Conservation (phyloP, 2,797 vertebrate genomes). For the Pagetopsis macropterus region DNA sequence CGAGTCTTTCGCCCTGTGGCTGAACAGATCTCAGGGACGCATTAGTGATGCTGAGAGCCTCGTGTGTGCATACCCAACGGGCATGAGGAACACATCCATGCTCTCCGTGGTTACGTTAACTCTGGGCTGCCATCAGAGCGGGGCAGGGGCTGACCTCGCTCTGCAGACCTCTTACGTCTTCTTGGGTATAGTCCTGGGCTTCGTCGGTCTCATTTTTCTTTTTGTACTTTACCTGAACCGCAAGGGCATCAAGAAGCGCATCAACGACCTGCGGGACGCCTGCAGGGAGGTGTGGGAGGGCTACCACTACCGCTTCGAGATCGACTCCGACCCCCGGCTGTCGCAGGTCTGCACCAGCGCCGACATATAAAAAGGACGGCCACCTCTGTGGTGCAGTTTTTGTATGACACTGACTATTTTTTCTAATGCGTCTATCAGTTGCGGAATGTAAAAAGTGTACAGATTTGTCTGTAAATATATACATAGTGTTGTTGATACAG, state of each 20-base stretch:
- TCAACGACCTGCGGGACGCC: constrained; percentile 81
- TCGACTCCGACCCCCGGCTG: constrained; percentile 81
- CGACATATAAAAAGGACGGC: constrained; percentile 72
- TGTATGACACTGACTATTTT: constrained; percentile 42
- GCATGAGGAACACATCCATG: constrained; percentile 82
- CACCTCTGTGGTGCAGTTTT: constrained; percentile 7
- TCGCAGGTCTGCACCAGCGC: constrained; percentile 78
- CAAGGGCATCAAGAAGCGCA: constrained; percentile 85
- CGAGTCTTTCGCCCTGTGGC: constrained; percentile 81
- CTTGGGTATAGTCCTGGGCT: constrained; percentile 82
- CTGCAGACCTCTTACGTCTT: constrained; percentile 87
- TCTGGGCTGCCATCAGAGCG: constrained; percentile 75
- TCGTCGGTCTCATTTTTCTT: constrained; percentile 85
- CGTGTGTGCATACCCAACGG: constrained; percentile 75
- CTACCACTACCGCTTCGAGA: constrained; percentile 86
- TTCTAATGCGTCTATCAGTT: constrained; percentile 58
- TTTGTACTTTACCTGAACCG: constrained; percentile 88
- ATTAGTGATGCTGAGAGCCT: constrained; percentile 69
- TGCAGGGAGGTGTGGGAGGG: constrained; percentile 86
- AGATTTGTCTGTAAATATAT: constrained; percentile 72
- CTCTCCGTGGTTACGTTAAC: constrained; percentile 57
- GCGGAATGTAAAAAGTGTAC: constrained; percentile 71
- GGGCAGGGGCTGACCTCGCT: constrained; percentile 70
- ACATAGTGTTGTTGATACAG: constrained; percentile 27
- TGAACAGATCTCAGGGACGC: constrained; percentile 76